Conservation (phyloP, 1,140 invertebrate genomes). For the Episyrphus balteatus region DNA sequence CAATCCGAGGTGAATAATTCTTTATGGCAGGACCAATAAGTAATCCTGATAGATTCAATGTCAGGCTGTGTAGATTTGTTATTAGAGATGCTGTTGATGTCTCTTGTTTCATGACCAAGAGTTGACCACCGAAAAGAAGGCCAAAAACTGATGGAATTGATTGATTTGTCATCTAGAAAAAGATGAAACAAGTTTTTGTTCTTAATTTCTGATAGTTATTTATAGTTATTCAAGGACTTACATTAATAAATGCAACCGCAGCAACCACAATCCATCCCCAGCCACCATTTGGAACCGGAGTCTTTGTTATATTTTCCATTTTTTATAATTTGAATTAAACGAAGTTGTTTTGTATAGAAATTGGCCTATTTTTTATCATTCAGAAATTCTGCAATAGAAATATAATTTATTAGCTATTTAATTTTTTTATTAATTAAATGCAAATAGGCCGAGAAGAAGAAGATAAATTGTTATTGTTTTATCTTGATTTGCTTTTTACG, state of each 20-base stretch:
- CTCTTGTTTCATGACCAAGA: slow-evolving; percentile 48
- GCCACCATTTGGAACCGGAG: slow-evolving; percentile 46
- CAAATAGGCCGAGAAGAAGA: too few species aligned
- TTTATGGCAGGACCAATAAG: slow-evolving; percentile 54
- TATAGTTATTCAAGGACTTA: slow-evolving; percentile 38
- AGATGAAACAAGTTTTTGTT: too few species aligned
- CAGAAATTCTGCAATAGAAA: too few species aligned
- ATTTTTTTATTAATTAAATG: too few species aligned
- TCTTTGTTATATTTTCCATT: slow-evolving; percentile 3
- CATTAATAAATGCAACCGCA: slow-evolving; percentile 50
- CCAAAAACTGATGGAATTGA: slow-evolving; percentile 61
- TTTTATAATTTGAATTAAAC: too few species aligned
- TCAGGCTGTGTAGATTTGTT: slow-evolving; percentile 52
- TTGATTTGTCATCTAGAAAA: slow-evolving; percentile 54
- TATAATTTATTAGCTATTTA: too few species aligned
- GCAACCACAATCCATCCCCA: slow-evolving; percentile 56
- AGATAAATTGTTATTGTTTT: too few species aligned
- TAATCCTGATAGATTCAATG: slow-evolving; percentile 56
- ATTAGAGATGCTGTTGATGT: slow-evolving; percentile 58
- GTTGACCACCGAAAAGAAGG: slow-evolving; percentile 52
- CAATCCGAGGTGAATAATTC: slow-evolving; percentile 48
- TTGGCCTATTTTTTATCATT: too few species aligned
- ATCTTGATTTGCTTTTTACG: too few species aligned
- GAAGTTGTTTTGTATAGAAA: too few species aligned
- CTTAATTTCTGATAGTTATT: background rate